A percentile compares a stretch with the other conserved stretches of the same genome.
phyloP scores from a whole-genome alignment of 2,113 vertebrate genomes.

The Dipodomys ordii region DNA sequence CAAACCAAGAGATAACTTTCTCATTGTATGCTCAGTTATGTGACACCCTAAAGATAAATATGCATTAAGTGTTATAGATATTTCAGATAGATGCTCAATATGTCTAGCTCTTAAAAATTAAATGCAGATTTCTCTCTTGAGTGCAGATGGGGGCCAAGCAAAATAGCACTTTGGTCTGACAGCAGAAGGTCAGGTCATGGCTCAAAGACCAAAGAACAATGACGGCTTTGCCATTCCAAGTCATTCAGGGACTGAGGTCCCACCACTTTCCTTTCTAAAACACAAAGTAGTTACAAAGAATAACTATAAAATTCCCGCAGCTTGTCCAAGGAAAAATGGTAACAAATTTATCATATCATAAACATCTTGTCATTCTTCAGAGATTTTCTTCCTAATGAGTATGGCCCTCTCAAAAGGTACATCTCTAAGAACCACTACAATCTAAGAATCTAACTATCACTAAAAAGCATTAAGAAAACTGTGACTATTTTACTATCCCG shows the following conservation, averaged over 20 bases:
- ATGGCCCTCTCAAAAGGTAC: neutral
- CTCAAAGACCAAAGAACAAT: slow-evolving; percentile 87
- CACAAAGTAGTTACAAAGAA: slow-evolving; percentile 1
- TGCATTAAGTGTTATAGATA: slow-evolving; percentile 23
- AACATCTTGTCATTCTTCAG: neutral
- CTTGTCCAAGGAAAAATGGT: slow-evolving; percentile 30
- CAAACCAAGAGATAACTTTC: slow-evolving; percentile 35
- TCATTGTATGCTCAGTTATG: neutral
- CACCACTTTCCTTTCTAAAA: slow-evolving; percentile 70
- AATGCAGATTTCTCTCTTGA: slow-evolving; percentile 83
- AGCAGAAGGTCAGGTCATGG: slow-evolving; percentile 88
- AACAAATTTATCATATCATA: neutral
- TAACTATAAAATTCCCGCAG: slow-evolving; percentile 63
- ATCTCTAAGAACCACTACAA: neutral
- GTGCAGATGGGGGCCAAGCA: slow-evolving; percentile 85
- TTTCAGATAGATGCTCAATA: slow-evolving; percentile 26
- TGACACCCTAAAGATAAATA: neutral
- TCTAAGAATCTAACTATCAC: neutral
- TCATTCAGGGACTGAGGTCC: slow-evolving; percentile 75
- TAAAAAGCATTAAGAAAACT: slow-evolving; percentile 8
- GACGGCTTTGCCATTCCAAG: slow-evolving; percentile 76
- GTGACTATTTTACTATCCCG: neutral
- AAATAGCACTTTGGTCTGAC: slow-evolving; percentile 74
- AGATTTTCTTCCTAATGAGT: slow-evolving; percentile 8
- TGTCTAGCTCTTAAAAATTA: slow-evolving; percentile 70